Percentiles rank a stretch among this genome's conserved stretches.
These are phyloP conservation scores for Meloe dianella DNA, from an alignment of 2,888 invertebrate species.

Conservation along the genomic window DNA sequence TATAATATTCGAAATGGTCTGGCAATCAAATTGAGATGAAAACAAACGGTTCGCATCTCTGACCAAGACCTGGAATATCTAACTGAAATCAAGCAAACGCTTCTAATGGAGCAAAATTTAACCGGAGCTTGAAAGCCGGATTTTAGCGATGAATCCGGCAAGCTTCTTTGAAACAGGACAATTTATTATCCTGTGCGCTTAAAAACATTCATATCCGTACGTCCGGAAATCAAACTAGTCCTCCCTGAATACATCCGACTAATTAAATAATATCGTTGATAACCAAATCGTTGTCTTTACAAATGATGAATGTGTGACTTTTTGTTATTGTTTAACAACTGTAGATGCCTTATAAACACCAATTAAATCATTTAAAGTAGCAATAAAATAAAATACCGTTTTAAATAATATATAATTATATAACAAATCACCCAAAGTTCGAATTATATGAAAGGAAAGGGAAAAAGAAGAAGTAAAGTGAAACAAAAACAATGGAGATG, in stretches of 20 bases:
- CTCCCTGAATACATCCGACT: conserved; percentile 7
- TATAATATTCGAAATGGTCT: too few relatives aligned
- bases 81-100: too few relatives aligned
- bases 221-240: too few relatives aligned
- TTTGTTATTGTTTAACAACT: conserved; percentile 38
- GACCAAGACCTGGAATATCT: too few relatives aligned
- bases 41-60: too few relatives aligned
- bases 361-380: conserved; percentile 41
- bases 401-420: conserved; percentile 46
- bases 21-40: too few relatives aligned
- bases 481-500: conserved; percentile 34
- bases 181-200: too few relatives aligned
- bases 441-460: conserved; percentile 22
- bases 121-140: too few relatives aligned
- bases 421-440: conserved; percentile 45
- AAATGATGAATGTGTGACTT: conserved; percentile 30
- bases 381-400: conserved; percentile 45
- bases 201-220: too few relatives aligned
- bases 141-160: too few relatives aligned
- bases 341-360: conserved; percentile 37
- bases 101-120: too few relatives aligned
- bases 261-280: conserved; percentile 23
- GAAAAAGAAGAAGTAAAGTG: conserved; percentile 16
- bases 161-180: too few relatives aligned
- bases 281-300: conserved; percentile 20